phyloP scores from a whole-genome alignment of 2,113 vertebrate species.

The Elanoides forficatus region DNA sequence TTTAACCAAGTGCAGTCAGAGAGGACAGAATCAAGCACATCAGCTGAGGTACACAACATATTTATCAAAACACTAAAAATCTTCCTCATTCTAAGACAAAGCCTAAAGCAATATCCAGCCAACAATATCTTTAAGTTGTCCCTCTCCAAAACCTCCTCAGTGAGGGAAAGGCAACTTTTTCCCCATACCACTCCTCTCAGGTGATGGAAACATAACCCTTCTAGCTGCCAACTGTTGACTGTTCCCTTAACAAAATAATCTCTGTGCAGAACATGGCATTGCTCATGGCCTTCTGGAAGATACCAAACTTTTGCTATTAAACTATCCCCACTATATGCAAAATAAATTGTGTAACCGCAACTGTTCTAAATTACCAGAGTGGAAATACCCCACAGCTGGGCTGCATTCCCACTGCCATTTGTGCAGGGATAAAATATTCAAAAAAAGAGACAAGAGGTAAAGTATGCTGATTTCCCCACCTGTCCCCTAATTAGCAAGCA shows the following conservation, averaged over 20 bases:
- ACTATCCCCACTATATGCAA: neutral
- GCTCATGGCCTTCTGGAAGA: neutral
- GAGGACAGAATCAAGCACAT: neutral
- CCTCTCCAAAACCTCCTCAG: neutral
- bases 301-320: neutral
- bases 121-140: neutral
- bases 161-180: neutral
- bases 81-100: neutral
- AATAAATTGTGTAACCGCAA: neutral
- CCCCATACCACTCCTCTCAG: neutral
- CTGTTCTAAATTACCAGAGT: neutral
- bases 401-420: conserved; percentile 10
- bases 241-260: neutral
- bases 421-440: conserved; percentile 11
- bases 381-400: conserved; percentile 33
- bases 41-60: neutral
- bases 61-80: neutral
- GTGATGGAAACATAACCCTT: neutral
- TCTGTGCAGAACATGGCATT: neutral
- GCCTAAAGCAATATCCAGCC: neutral
- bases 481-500: conserved; percentile 10
- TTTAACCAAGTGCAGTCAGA: neutral
- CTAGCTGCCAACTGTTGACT: neutral
- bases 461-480: neutral
- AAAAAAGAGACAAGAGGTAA: neutral